A percentile compares a stretch with the other conserved stretches of the same genome.
Conservation (phyloP, 2,797 vertebrate genomes). For the Gymnoscopelus braueri region DNA sequence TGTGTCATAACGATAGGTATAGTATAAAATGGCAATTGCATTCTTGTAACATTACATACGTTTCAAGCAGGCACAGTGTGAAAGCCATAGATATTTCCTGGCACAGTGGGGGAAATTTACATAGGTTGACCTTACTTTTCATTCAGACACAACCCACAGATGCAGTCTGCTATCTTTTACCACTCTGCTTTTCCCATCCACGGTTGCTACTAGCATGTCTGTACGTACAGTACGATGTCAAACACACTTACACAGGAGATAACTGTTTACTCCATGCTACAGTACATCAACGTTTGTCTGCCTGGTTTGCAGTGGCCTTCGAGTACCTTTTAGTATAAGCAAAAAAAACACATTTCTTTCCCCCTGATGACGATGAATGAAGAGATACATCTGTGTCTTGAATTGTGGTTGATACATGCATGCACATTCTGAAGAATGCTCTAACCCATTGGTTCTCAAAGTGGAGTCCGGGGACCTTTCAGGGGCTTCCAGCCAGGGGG, state of each 20-base stretch:
- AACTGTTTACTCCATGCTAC: slow-evolving; percentile 6
- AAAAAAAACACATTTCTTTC: too few relatives aligned
- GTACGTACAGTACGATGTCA: slow-evolving; percentile 19
- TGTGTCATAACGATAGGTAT: background rate
- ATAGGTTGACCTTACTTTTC: slow-evolving; percentile 3
- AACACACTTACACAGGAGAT: background rate
- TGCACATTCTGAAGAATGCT: too few relatives aligned
- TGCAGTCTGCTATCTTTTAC: slow-evolving; percentile 16
- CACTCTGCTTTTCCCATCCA: slow-evolving; percentile 19
- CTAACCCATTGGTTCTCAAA: too few relatives aligned
- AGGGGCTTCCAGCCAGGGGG: too few relatives aligned
- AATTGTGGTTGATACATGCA: too few relatives aligned
- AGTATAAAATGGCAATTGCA: background rate
- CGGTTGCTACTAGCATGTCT: slow-evolving; percentile 28
- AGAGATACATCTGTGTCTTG: too few relatives aligned
- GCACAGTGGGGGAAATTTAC: background rate
- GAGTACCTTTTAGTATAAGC: background rate
- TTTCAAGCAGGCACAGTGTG: background rate
- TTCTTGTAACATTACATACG: background rate
- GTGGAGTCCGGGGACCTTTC: too few relatives aligned
- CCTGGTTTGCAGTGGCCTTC: background rate
- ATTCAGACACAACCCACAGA: slow-evolving; percentile 1
- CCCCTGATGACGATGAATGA: too few relatives aligned
- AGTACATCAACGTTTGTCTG: slow-evolving; percentile 28
- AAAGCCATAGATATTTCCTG: background rate